phyloP scores from a whole-genome alignment of 35 echinoderm and acorn worm genomes.

The Apostichopus japonicus region DNA sequence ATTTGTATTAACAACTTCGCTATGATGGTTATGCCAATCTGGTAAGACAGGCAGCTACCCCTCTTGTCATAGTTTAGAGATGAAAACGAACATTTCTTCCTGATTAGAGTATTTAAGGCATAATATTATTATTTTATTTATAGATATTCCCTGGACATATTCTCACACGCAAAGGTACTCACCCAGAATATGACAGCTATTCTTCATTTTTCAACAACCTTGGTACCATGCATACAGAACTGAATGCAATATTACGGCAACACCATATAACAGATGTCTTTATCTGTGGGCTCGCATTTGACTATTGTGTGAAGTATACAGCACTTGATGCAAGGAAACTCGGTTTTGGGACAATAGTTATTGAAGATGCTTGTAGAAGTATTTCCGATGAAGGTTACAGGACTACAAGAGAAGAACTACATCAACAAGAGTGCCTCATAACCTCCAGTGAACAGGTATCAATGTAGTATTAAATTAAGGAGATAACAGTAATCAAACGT shows the following conservation, averaged over 20 bases:
- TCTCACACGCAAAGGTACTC: conserved; percentile 63
- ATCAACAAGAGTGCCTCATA: not conserved
- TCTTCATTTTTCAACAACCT: conserved; percentile 82
- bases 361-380: conserved; percentile 68
- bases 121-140: not conserved
- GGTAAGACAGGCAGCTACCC: too few relatives aligned
- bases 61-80: too few relatives aligned
- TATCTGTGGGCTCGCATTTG: conserved; percentile 84
- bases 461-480: too few relatives aligned
- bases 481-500: too few relatives aligned
- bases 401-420: not conserved
- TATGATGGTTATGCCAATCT: too few relatives aligned
- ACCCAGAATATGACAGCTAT: conserved; percentile 78
- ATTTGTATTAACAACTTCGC: too few relatives aligned
- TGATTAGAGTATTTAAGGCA: not conserved
- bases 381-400: conserved; percentile 20
- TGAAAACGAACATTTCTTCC: too few relatives aligned
- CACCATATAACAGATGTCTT: conserved; percentile 74
- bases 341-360: conserved; percentile 67
- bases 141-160: conserved; percentile 64
- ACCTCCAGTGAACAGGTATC: conserved; percentile 8
- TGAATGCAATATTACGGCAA: conserved; percentile 25
- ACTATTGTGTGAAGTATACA: conserved; percentile 75
- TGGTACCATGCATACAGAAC: conserved; percentile 45
- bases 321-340: conserved; percentile 70